Base-by-base conservation (phyloP, 1,140 invertebrate genomes). In the Mycetomoellerius zeteki region DNA sequence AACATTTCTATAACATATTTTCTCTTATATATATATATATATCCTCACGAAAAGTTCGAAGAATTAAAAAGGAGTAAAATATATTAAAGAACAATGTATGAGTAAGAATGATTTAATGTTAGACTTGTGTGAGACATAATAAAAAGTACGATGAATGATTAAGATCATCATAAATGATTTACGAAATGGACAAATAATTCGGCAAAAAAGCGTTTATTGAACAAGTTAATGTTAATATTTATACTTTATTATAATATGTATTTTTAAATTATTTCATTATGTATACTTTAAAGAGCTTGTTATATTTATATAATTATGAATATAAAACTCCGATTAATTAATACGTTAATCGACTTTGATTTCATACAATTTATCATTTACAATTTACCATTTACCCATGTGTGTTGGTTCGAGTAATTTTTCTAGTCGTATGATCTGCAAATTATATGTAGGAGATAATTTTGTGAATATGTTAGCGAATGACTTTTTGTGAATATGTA, bases 401-500 rank as follows among this genome's bases (percentile, higher is more conserved):
- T 52, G 30, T 24, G 10, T 47, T 64, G 33, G 5, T 60, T 43
- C 37, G 30, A 65, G n/a, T 37, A 56, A 71, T 14, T 82, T 73
- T 47, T 60, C 12, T 24, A 47, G 37, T 30, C 37, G 24, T 82
- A 54, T 47, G 43, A 82, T 16, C 1, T 30, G 30, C 24, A 47
- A 10, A 43, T 72, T 81, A 37, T 71, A 50, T 30, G 77, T 33
- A 80, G 12, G 3, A n/a, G 10, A 73, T 73, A 43, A 50, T 73
- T 82, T 73, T 33, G 54, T 73, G 37, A 60, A 30, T 60, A 47
- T 73, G 67, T 82, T 82, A 82, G 52, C 6, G 19, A 14, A 71
- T 81, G 52, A 82, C 24, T 82, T 73, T 82, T 82, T 33, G 37
- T 72, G 33, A 60, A 30, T 58, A 47, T 58, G 67, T 82, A 47